Percentiles rank a stretch among this genome's conserved stretches.
phyloP scores from a whole-genome alignment of 2,797 vertebrate species.

The Ctenosaura bakeri region DNA sequence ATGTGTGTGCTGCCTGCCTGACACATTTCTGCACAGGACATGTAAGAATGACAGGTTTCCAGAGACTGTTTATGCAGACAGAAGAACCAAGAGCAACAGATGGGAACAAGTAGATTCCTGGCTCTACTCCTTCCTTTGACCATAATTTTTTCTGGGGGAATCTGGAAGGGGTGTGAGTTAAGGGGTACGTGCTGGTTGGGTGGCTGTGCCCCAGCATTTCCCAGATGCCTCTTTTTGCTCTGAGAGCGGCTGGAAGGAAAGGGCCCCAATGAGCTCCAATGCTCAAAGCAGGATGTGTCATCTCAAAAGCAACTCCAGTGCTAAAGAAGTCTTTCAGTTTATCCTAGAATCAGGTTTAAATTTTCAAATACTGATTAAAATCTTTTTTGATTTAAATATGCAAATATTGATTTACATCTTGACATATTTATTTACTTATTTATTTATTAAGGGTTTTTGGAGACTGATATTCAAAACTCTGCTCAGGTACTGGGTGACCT shows the following conservation, averaged over 20 bases:
- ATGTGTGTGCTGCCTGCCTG: too few relatives aligned
- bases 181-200: not conserved
- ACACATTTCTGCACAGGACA: not conserved
- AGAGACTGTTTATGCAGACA: not conserved
- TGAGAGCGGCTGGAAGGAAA: not conserved
- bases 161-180: too few relatives aligned
- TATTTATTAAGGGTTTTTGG: too few relatives aligned
- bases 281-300: not conserved
- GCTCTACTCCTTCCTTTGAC: not conserved
- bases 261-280: not conserved
- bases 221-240: not conserved
- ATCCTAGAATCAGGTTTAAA: too few relatives aligned
- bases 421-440: too few relatives aligned
- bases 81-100: not conserved
- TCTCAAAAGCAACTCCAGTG: not conserved
- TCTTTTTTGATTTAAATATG: too few relatives aligned
- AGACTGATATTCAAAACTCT: too few relatives aligned
- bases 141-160: not conserved
- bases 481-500: too few relatives aligned
- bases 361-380: too few relatives aligned
- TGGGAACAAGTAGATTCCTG: not conserved
- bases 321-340: not conserved
- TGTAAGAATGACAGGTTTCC: not conserved
- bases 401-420: too few relatives aligned
- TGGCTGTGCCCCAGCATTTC: not conserved